Base-by-base conservation (phyloP, 2,113 vertebrate species). In the Patagioenas fasciata region DNA sequence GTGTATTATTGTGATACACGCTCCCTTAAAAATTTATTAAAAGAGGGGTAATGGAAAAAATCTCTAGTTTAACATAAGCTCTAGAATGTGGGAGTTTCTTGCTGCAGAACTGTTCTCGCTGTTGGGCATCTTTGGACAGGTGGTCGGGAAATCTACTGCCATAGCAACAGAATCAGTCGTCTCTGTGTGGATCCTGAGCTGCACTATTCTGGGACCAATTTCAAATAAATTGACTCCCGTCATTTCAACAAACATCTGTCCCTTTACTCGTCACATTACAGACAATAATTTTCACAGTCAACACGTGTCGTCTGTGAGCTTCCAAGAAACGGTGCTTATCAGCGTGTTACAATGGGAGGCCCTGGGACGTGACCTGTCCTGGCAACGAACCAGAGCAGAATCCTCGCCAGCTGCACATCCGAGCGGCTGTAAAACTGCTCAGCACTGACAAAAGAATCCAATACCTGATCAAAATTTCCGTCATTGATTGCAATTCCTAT, bases 381-480 rank as follows among this genome's bases (percentile, higher is more conserved):
- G 29, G 66, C 79, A 60, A 85, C 73, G 36, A 56, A 82, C 10
- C 70, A 88, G 80, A 81, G 53, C 81, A 87, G 84, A 91, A 57
- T 85, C 81, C 88, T 81, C 50, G 66, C 74, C 84, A 95, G 89
- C 89, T 95, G 57, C 84, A 89, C 81, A 86, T 87, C 80, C 82
- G 81, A 91, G 78, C 78, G 79, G 57, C 58, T 87, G 38, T 56
- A 79, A 93, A 94, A 86, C 50, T 88, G 40, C 81, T 92, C 80
- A 91, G 61, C 47, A 85, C 38, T 82, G 61, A 86, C 6, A 80
- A 82, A 96, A 85, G 13, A 83, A 61, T 65, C 26, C 75, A 69
- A 12, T 47, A 67, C 36, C n/a, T 13, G 18, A n/a, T 51, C 51
- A 74, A 36, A 87, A 89, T 58, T 94, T 44, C 90, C 4, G 25